Base-by-base conservation (phyloP, 2,888 invertebrate genomes). In the Rhimphoctona megacephalus region DNA sequence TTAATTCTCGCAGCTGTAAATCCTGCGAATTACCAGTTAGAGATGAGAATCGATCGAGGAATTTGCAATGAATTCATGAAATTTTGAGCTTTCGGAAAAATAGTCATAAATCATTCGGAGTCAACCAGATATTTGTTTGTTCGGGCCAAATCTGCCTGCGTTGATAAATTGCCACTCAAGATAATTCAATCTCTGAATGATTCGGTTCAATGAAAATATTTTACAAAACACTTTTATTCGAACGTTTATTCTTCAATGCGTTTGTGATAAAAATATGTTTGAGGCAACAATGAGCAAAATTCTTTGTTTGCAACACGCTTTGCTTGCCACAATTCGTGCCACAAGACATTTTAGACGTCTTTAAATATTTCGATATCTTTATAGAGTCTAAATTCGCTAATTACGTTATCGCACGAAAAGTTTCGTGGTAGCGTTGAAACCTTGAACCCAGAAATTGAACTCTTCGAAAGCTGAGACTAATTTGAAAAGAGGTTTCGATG, bases 91-190 rank as follows among this genome's bases (percentile, higher is more conserved):
- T 22, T 69, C n/a, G 4, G 9, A 14, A 25, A 43, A 69, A 14
- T 22, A n/a, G 6, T 11, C n/a, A 5, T 67, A 3, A 67, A 67
- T 39, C 39, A 22, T 8, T 22, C 17, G 22, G 14, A n/a, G 36
- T 66, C 19, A 36, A 69, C 43, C 43, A 14, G 25, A 69, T n/a
- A n/a, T 69, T 69, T 61, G 61, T 61, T 61, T 30, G 30, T 30
- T 61, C 30, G 30, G 6, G 4, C 30, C 6, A 30, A 61, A 61
- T 61, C 30, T 67, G 9, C 2, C n/a, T 43, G 43, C 22, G 14
- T 17, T 43, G 67, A 69, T 69, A 43, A 69, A 43, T 69, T 33
- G n/a, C 22, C 43, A 43, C 39, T 69, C 43, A 17, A 39, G 67
- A 69, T 69, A 14, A 43, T 22, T 43, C 17, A 69, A 43, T 69